Evolutionary conservation across 2,113 vertebrate genomes (phyloP), one percentile per base, ranked within the genome.

Genomic region (Pedetes capensis): DNA sequence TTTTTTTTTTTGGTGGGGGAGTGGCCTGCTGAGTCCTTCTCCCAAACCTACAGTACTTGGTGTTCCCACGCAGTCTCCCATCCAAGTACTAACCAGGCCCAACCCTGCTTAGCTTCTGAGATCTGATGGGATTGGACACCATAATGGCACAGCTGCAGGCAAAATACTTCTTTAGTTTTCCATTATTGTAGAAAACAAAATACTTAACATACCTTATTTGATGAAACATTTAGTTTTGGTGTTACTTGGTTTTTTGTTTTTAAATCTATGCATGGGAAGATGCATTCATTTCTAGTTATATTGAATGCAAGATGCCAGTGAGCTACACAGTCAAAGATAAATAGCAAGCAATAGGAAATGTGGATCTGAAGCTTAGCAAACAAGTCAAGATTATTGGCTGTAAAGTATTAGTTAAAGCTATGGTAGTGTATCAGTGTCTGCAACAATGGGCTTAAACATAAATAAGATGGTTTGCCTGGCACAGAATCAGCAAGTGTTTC

Each of bases 241-340:
- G 63, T 96, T 82, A 97, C 84, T 96, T 93, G 57, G 59, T 94
- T 97, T 97, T 98, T 94, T 97, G 83, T 96, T 97, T 96, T 85
- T 81, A 97, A 89, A 71, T 88, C 94, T 96, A 57, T 64, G 37
- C 95, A 79, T 96, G 96, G 94, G 92, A 97, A 96, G 87, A 82
- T 97, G 75, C 92, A 93, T 92, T 93, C 63, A 93, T 55, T 68
- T 93, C 87, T 89, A 89, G 95, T 96, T 47, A 87, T 74, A 95
- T 39, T 37, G 4, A 93, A 89, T 93, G 66, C 91, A 96, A 80
- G 75, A 91, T 88, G 37, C 78, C 64, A 75, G 0, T 39, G 34
- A 91, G 68, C 55, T n/a, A 25, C 32, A 61, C 68, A 47, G 51
- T 44, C n/a, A 34, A 55, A 81, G 74, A 39, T 37, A 10, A 8